Evolutionary conservation across 2,888 invertebrate genomes (phyloP).

Genomic region (Blastobasis adustella): DNA sequence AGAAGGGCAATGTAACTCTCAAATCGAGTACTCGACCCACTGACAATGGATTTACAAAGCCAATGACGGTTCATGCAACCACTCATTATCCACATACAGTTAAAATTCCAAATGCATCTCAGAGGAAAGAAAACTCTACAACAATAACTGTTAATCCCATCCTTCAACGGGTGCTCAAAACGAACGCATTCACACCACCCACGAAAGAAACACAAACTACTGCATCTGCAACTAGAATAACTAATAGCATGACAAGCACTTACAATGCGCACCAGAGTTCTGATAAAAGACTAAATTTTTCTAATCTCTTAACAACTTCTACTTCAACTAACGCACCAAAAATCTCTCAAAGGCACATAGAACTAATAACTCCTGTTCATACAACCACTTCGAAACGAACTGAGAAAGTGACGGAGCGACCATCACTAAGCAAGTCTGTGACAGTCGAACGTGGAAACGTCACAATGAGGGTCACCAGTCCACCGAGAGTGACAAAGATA

Average conservation of each 20-base stretch:
- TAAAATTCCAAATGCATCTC: conserved; percentile 12
- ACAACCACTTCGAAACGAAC: background rate
- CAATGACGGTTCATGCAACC: conserved; percentile 35
- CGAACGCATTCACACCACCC: too few species aligned
- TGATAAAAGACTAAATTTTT: conserved; percentile 38
- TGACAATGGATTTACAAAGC: conserved; percentile 36
- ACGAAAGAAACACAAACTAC: conserved; percentile 5
- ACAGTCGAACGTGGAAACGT: conserved; percentile 12
- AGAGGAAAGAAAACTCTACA: conserved; percentile 16
- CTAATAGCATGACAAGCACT: conserved; percentile 63
- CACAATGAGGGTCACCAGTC: conserved; percentile 9
- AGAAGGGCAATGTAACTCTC: conserved; percentile 29
- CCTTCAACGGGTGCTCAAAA: conserved; percentile 19
- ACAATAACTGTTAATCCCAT: conserved; percentile 11
- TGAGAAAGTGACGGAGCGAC: background rate
- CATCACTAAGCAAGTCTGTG: conserved; percentile 11
- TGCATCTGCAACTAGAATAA: conserved; percentile 35
- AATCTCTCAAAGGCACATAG: conserved; percentile 7
- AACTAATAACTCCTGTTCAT: too few species aligned
- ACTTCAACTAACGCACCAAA: conserved; percentile 24
- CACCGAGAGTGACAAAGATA: conserved; percentile 13
- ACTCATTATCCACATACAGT: conserved; percentile 27
- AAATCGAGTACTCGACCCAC: conserved; percentile 29
- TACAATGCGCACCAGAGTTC: conserved; percentile 17
- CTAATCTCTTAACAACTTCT: conserved; percentile 42